Evolutionary conservation across 1,140 invertebrate species (phyloP).

Genomic region (Pogonognathellus flavescens): DNA sequence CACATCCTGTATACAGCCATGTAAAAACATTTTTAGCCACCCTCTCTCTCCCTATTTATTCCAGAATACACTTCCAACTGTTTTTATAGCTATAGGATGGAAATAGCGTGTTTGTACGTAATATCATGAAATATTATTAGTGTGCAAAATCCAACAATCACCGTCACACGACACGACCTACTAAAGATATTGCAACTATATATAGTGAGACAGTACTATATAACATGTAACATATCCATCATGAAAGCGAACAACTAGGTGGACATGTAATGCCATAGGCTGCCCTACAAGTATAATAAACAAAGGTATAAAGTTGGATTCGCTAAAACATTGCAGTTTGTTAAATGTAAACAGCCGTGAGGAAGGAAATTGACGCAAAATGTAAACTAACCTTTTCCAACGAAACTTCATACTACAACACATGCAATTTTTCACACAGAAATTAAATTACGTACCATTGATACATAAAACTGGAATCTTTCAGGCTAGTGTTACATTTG

Average conservation of each 20-base stretch:
- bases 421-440: constrained; percentile 24
- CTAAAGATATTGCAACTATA: too few species aligned
- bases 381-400: constrained; percentile 39
- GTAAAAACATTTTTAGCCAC: constrained; percentile 1
- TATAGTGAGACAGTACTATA: too few species aligned
- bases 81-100: background rate
- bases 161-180: too few species aligned
- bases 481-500: background rate
- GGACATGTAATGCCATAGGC: too few species aligned
- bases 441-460: background rate
- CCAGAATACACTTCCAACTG: background rate
- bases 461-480: background rate
- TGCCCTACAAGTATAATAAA: too few species aligned
- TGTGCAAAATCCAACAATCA: too few species aligned
- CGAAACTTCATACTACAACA: background rate
- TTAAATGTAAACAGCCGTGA: constrained; percentile 15
- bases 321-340: too few species aligned
- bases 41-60: background rate
- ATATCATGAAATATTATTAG: too few species aligned
- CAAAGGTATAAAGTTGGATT: too few species aligned
- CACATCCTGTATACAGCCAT: constrained; percentile 7
- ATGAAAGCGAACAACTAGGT: too few species aligned
- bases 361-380: constrained; percentile 7
- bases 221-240: too few species aligned
- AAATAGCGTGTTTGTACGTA: too few species aligned